phyloP scores from a whole-genome alignment of 2,888 invertebrate genomes.

The Apamea sordens region DNA sequence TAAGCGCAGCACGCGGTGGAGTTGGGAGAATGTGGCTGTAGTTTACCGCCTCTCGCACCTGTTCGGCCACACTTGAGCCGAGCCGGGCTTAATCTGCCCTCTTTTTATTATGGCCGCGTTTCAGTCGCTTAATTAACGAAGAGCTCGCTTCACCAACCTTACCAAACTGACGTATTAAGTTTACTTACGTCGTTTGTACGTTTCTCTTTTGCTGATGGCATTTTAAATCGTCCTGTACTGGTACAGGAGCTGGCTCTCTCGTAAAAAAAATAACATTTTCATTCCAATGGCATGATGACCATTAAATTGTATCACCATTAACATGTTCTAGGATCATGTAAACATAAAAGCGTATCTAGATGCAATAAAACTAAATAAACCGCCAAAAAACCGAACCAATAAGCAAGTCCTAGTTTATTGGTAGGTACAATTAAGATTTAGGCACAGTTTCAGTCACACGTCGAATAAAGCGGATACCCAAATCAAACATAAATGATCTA shows the following conservation, averaged over 20 bases:
- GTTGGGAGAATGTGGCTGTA: slow-evolving; percentile 72
- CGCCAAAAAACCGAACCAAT: background rate
- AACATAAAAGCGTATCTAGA: background rate
- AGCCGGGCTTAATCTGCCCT: slow-evolving; percentile 76
- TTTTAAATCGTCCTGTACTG: slow-evolving; percentile 24
- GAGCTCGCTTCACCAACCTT: slow-evolving; percentile 72
- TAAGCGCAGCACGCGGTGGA: slow-evolving; percentile 82
- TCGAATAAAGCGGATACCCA: background rate
- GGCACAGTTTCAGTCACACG: background rate
- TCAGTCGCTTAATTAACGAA: slow-evolving; percentile 79
- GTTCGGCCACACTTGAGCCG: slow-evolving; percentile 76
- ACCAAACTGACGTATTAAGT: slow-evolving; percentile 60
- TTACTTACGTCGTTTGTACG: slow-evolving; percentile 50
- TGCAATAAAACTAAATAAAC: slow-evolving; percentile 4
- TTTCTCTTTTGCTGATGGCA: slow-evolving; percentile 26
- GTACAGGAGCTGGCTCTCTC: background rate
- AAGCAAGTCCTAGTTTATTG: background rate
- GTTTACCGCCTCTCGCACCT: slow-evolving; percentile 79
- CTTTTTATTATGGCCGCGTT: slow-evolving; percentile 79
- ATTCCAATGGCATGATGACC: background rate
- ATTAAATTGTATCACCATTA: background rate
- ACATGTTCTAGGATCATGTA: background rate
- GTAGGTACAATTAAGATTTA: background rate
- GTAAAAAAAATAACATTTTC: background rate
- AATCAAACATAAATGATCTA: slow-evolving; percentile 5